Conservation (phyloP, 1,140 invertebrate species). For the Drosophila yakuba region DNA sequence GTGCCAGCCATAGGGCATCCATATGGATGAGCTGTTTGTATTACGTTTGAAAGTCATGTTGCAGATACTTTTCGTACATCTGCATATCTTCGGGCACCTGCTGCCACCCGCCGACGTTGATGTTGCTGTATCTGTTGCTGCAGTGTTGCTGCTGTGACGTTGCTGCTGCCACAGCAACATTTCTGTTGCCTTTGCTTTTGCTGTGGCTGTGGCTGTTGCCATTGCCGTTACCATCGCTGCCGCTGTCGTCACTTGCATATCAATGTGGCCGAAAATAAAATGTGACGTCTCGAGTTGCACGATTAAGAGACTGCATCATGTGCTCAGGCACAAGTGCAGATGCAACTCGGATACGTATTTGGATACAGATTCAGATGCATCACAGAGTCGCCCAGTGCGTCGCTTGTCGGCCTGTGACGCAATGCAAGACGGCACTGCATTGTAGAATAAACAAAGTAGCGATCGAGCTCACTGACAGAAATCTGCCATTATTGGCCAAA, state of each 20-base stretch:
- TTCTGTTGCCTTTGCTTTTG: neutral
- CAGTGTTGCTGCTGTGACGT: slow-evolving; percentile 1
- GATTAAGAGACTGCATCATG: slow-evolving; percentile 53
- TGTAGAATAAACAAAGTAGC: slow-evolving; percentile 62
- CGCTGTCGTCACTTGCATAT: slow-evolving; percentile 75
- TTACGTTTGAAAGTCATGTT: slow-evolving; percentile 83
- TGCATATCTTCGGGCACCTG: slow-evolving; percentile 65
- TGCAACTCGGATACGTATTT: slow-evolving; percentile 41
- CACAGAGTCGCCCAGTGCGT: slow-evolving; percentile 57
- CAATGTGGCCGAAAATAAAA: slow-evolving; percentile 75
- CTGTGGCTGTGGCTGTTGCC: neutral
- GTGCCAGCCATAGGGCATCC: slow-evolving; percentile 36
- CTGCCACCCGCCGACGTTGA: slow-evolving; percentile 19
- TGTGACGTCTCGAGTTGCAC: slow-evolving; percentile 71
- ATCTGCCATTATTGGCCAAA: neutral
- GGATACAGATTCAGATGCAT: slow-evolving; percentile 15
- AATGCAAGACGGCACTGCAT: slow-evolving; percentile 62
- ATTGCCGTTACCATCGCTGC: slow-evolving; percentile 29
- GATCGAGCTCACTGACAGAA: slow-evolving; percentile 11
- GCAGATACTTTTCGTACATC: slow-evolving; percentile 66
- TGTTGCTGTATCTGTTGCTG: slow-evolving; percentile 22
- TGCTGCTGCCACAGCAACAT: slow-evolving; percentile 3
- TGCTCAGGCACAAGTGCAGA: slow-evolving; percentile 59
- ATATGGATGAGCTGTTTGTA: slow-evolving; percentile 74
- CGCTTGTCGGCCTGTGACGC: slow-evolving; percentile 45